phyloP scores from a whole-genome alignment of 2,888 invertebrate genomes.

The Poecilus cupreus region DNA sequence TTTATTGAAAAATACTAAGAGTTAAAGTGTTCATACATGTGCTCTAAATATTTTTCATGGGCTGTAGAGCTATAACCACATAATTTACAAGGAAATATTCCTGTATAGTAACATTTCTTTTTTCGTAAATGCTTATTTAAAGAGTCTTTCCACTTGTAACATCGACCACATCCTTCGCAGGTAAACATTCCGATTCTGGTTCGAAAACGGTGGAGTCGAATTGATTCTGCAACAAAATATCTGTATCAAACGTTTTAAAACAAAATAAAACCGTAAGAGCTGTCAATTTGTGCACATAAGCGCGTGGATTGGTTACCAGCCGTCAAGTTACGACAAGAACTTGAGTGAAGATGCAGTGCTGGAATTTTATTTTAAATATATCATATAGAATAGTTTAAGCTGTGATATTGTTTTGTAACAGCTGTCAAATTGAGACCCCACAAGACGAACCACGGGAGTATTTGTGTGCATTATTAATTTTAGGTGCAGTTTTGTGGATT shows the following conservation, averaged over 20 bases:
- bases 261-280: neutral
- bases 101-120: neutral
- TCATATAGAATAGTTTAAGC: too few relatives aligned
- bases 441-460: too few relatives aligned
- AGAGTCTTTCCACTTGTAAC: constrained; percentile 61
- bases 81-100: neutral
- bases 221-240: constrained; percentile 39
- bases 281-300: too few relatives aligned
- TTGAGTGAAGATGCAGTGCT: too few relatives aligned
- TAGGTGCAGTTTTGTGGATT: too few relatives aligned
- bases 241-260: neutral
- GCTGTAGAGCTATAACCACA: neutral
- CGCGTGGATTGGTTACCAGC: too few relatives aligned
- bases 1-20: neutral
- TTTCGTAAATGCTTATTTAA: constrained; percentile 60
- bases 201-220: constrained; percentile 2
- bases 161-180: constrained; percentile 57
- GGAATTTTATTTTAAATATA: too few relatives aligned
- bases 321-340: too few relatives aligned
- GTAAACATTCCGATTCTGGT: constrained; percentile 38
- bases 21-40: constrained; percentile 30
- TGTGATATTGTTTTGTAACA: too few relatives aligned
- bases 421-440: too few relatives aligned
- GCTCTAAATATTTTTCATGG: neutral
- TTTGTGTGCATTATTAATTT: too few relatives aligned